phyloP scores from a whole-genome alignment of 2,113 vertebrate species.

The Proterorhinus semilunaris region DNA sequence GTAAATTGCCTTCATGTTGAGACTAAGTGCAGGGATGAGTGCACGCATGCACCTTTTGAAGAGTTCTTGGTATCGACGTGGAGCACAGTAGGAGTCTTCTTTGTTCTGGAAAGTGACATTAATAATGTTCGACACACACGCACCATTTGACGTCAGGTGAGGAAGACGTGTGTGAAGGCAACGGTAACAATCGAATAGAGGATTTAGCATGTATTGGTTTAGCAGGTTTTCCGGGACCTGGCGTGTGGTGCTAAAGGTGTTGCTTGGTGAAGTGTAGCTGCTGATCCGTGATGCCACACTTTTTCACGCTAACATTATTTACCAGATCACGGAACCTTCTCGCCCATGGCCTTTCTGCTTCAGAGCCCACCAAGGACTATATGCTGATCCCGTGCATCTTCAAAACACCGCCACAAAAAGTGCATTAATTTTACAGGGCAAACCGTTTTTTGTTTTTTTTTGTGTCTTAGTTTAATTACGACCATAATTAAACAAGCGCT shows the following conservation, averaged over 20 bases:
- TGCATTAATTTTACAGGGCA: too few relatives aligned
- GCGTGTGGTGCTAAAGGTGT: constrained; percentile 28
- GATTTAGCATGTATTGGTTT: constrained; percentile 10
- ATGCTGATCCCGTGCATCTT: constrained; percentile 49
- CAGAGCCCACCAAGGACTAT: constrained; percentile 21
- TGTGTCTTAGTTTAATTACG: too few relatives aligned
- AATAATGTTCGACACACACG: constrained; percentile 40
- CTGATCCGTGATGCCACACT: constrained; percentile 25
- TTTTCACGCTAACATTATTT: constrained; percentile 39
- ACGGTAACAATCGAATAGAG: background rate
- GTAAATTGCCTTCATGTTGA: constrained; percentile 50
- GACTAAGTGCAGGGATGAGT: constrained; percentile 52
- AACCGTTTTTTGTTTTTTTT: too few relatives aligned
- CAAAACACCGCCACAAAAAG: constrained; percentile 24
- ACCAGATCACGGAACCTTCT: constrained; percentile 27
- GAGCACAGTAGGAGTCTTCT: constrained; percentile 47
- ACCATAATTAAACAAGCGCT: too few relatives aligned
- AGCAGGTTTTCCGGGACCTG: constrained; percentile 5
- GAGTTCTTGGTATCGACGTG: constrained; percentile 53
- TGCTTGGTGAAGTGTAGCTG: constrained; percentile 42
- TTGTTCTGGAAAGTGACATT: constrained; percentile 54
- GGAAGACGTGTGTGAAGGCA: background rate
- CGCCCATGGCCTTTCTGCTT: background rate
- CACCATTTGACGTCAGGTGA: constrained; percentile 26
- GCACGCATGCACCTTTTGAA: constrained; percentile 55